phyloP scores from a whole-genome alignment of 1,140 invertebrate species.

The Stratiolaelaps scimitus region DNA sequence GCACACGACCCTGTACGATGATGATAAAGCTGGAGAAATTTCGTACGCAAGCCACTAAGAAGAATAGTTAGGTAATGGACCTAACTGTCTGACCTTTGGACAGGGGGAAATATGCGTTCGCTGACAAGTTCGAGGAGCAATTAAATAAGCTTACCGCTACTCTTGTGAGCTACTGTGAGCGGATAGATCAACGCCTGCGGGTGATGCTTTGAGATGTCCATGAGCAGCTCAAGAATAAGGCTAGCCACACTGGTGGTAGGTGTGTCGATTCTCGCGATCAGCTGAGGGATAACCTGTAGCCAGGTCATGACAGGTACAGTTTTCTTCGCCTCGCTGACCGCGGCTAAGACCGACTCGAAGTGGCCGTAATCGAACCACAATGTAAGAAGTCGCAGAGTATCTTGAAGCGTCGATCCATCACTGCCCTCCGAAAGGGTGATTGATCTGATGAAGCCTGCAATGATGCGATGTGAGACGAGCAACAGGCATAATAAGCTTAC shows the following conservation, averaged over 20 bases:
- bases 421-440: conserved; percentile 78
- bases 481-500: neutral
- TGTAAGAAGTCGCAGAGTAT: conserved; percentile 80
- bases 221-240: conserved; percentile 79
- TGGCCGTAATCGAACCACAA: conserved; percentile 93
- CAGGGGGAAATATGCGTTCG: no score
- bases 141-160: conserved; percentile 44
- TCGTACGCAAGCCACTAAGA: no score
- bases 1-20: no score
- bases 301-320: conserved; percentile 94
- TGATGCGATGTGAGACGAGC: no score
- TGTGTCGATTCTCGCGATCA: conserved; percentile 94
- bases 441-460: conserved; percentile 75
- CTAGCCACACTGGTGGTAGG: conserved; percentile 69
- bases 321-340: conserved; percentile 76
- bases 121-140: no score
- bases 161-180: conserved; percentile 91
- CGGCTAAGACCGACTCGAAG: conserved; percentile 79
- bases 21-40: no score
- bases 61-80: no score
- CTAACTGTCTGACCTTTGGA: no score
- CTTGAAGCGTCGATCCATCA: conserved; percentile 63
- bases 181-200: conserved; percentile 92
- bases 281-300: conserved; percentile 97
- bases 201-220: conserved; percentile 71